Percentiles rank a stretch among this genome's conserved stretches.
These are phyloP conservation scores for Lissonota sp. DNA, from an alignment of 2,888 invertebrate genomes.

Conservation along the genomic window DNA sequence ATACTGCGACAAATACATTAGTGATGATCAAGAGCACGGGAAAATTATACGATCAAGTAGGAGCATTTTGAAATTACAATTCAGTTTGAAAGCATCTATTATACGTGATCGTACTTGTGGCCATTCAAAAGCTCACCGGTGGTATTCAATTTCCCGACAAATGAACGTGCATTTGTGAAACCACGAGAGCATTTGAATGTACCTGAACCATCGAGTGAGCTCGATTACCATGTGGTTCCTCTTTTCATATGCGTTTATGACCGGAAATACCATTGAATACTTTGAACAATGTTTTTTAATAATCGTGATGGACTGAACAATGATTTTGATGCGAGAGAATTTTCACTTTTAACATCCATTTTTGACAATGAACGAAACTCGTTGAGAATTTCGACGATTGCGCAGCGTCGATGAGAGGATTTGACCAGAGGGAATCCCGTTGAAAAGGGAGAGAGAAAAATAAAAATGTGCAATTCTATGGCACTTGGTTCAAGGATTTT, in stretches of 20 bases:
- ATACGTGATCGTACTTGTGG: background rate
- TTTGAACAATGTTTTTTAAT: too few species aligned
- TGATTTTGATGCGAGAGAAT: too few species aligned
- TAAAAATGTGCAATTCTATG: constrained; percentile 29
- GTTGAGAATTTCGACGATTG: too few species aligned
- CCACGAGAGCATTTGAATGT: constrained; percentile 1
- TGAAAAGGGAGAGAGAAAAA: constrained; percentile 7
- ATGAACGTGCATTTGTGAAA: constrained; percentile 21
- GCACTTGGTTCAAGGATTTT: constrained; percentile 29
- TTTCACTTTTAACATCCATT: too few species aligned
- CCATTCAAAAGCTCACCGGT: background rate
- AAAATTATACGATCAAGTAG: background rate
- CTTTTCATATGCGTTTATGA: background rate
- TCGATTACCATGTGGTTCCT: constrained; percentile 8
- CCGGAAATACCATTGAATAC: constrained; percentile 5
- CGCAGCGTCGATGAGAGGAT: constrained; percentile 1
- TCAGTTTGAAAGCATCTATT: constrained; percentile 13
- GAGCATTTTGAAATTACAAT: background rate
- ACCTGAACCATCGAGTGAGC: too few species aligned
- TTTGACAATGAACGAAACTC: too few species aligned
- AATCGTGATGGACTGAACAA: too few species aligned
- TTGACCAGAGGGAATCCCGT: constrained; percentile 7
- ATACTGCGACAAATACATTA: background rate
- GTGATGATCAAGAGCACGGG: constrained; percentile 9
- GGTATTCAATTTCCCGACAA: background rate